Conservation (phyloP, 2,888 invertebrate genomes). For the Galerucella nymphaeae region DNA sequence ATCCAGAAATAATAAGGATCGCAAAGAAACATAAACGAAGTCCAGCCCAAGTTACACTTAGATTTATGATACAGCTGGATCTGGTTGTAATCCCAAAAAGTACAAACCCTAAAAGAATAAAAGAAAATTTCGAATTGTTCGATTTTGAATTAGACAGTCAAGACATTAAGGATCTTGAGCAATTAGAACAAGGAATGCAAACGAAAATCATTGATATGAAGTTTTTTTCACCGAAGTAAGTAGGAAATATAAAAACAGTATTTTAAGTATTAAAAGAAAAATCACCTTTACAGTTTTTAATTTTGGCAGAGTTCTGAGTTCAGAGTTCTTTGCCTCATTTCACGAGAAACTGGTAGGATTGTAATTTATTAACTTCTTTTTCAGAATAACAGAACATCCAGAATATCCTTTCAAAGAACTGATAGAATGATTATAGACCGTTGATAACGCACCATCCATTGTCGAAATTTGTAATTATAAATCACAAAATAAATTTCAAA, state of each 20-base stretch:
- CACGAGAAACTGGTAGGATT: too few species aligned
- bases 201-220: conserved; percentile 74
- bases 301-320: too few species aligned
- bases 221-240: conserved; percentile 24
- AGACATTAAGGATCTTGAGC: conserved; percentile 73
- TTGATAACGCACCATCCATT: too few species aligned
- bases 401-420: not conserved
- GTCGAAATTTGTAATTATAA: too few species aligned
- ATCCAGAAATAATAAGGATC: conserved; percentile 69
- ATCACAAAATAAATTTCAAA: too few species aligned
- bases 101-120: conserved; percentile 76
- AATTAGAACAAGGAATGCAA: conserved; percentile 71
- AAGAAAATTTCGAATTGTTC: conserved; percentile 81
- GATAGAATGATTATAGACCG: too few species aligned
- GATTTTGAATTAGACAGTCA: conserved; percentile 74
- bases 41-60: conserved; percentile 78
- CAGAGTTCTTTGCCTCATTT: too few species aligned
- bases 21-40: conserved; percentile 72
- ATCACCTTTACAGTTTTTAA: too few species aligned
- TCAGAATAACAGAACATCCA: not conserved
- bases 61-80: conserved; percentile 77
- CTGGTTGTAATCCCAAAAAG: conserved; percentile 87
- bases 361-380: not conserved
- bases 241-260: not conserved
- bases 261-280: too few species aligned